Evolutionary conservation across 1,140 invertebrate species (phyloP).

Genomic region (Scaptomyza montana): DNA sequence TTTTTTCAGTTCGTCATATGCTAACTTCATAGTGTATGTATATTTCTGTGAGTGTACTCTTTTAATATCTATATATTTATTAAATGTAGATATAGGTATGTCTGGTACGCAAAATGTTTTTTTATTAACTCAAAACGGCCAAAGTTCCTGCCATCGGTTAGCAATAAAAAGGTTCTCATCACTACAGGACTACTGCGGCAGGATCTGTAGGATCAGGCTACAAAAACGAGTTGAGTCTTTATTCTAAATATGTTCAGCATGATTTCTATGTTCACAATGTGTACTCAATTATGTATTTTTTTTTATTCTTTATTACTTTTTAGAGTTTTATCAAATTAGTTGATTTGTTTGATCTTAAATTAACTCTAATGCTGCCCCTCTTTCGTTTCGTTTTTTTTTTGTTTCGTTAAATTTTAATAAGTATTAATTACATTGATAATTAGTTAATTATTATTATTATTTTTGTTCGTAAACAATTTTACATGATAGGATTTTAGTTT

Average conservation of each 20-base stretch:
- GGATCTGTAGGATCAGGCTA: slow-evolving; percentile 20
- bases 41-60: slow-evolving; percentile 16
- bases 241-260: slow-evolving; percentile 51
- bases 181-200: slow-evolving; percentile 31
- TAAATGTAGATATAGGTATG: too few species aligned
- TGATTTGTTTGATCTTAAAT: slow-evolving; percentile 60
- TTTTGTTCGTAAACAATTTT: slow-evolving; percentile 74
- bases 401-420: slow-evolving; percentile 66
- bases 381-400: slow-evolving; percentile 21
- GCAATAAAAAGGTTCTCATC: slow-evolving; percentile 30
- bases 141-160: slow-evolving; percentile 6
- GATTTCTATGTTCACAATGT: slow-evolving; percentile 41
- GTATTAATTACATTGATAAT: slow-evolving; percentile 82
- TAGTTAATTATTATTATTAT: slow-evolving; percentile 67
- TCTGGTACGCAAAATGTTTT: too few species aligned
- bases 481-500: slow-evolving; percentile 75
- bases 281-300: too few species aligned
- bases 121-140: not conserved
- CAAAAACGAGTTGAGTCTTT: slow-evolving; percentile 41
- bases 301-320: slow-evolving; percentile 46
- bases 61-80: slow-evolving; percentile 26
- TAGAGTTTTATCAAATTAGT: slow-evolving; percentile 44
- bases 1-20: slow-evolving; percentile 69
- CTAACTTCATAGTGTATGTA: slow-evolving; percentile 27
- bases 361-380: slow-evolving; percentile 67